Conservation (phyloP, 2,797 vertebrate species). For the Chelon labrosus region DNA sequence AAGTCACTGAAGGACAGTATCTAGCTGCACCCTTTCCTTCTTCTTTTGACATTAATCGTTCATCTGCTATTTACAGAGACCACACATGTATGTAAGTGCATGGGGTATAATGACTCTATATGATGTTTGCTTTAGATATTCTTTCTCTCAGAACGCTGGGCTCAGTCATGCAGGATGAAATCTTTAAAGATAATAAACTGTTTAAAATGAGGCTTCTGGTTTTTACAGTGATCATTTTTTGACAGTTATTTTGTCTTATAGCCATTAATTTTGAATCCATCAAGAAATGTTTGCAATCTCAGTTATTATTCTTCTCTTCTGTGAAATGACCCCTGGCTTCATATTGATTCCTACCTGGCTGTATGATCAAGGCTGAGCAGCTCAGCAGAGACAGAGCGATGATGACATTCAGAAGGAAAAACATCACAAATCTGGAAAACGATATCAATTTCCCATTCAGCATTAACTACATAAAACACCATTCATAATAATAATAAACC, state of each 20-base stretch:
- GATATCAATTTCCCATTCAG: rapidly evolving
- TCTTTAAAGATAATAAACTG: neutral
- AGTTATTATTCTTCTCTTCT: neutral
- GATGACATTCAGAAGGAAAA: slow-evolving; percentile 37
- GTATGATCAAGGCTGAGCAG: neutral
- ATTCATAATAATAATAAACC: too few species aligned
- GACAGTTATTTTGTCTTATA: neutral
- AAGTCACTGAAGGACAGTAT: too few species aligned
- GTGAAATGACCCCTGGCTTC: neutral
- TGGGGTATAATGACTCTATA: neutral
- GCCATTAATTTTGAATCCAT: too few species aligned
- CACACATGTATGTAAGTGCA: neutral
- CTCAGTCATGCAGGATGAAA: neutral
- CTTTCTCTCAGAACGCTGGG: neutral
- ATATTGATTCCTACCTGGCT: slow-evolving; percentile 51
- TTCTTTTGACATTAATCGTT: neutral
- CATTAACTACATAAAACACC: neutral
- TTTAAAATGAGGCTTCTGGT: neutral
- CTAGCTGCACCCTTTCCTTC: neutral
- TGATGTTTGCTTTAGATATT: slow-evolving; percentile 41
- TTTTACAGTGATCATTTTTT: neutral
- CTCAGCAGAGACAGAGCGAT: slow-evolving; percentile 55
- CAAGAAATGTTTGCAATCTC: too few species aligned
- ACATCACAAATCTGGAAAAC: slow-evolving; percentile 61
- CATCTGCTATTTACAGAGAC: neutral